phyloP scores from a whole-genome alignment of 2,113 vertebrate genomes.

The Channa argus region DNA sequence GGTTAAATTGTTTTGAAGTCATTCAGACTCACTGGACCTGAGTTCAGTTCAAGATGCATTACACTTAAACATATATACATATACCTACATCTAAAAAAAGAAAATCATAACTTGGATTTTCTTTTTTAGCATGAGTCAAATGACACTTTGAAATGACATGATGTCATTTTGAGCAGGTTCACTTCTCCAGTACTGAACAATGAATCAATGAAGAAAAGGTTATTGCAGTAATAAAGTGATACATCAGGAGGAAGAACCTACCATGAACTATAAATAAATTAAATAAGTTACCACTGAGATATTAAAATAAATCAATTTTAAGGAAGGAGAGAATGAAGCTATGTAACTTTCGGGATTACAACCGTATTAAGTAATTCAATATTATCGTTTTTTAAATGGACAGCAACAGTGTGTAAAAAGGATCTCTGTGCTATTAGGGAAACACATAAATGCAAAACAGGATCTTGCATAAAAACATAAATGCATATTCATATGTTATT shows the following conservation, averaged over 20 bases:
- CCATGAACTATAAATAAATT: not conserved
- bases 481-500: no score
- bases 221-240: not conserved
- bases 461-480: no score
- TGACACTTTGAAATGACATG: not conserved
- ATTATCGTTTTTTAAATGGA: not conserved
- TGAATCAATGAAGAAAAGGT: not conserved
- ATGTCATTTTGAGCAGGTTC: not conserved
- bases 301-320: conserved; percentile 4
- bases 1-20: not conserved
- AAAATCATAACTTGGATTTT: no score
- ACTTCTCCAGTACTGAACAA: not conserved
- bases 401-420: not conserved
- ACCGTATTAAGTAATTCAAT: not conserved
- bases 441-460: no score
- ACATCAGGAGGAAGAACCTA: not conserved
- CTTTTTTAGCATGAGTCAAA: no score
- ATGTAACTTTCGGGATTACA: conserved; percentile 25
- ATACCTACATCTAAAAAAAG: no score
- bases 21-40: not conserved
- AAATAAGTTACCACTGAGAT: not conserved
- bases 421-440: no score
- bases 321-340: conserved; percentile 9
- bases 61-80: no score
- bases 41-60: not conserved